These are phyloP conservation scores for Lasioglossum lativentre DNA, from an alignment of 2,888 invertebrate species.

Conservation along the genomic window DNA sequence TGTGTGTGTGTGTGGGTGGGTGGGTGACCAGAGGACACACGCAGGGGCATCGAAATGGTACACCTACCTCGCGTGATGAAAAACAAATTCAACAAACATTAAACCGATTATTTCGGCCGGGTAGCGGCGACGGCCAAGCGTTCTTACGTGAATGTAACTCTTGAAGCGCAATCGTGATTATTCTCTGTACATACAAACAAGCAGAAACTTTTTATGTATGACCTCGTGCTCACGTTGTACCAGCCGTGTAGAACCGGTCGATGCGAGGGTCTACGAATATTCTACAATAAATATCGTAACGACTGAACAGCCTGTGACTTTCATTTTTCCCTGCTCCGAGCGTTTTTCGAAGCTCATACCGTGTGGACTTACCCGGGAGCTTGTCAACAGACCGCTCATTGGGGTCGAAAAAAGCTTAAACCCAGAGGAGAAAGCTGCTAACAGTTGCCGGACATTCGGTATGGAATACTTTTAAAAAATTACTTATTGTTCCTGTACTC, in stretches of 20 bases:
- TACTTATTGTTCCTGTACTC: background rate
- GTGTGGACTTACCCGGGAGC: background rate
- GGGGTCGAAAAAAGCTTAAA: background rate
- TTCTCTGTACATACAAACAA: slow-evolving; percentile 58
- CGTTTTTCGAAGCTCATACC: background rate
- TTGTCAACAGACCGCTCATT: background rate
- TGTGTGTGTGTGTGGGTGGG: background rate
- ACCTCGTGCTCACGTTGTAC: slow-evolving; percentile 45
- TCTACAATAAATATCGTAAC: slow-evolving; percentile 65
- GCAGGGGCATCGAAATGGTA: slow-evolving; percentile 17
- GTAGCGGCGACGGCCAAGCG: slow-evolving; percentile 21
- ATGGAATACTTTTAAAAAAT: background rate
- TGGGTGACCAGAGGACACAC: background rate
- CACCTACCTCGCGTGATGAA: slow-evolving; percentile 35
- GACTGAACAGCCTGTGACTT: slow-evolving; percentile 43
- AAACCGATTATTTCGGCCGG: slow-evolving; percentile 42
- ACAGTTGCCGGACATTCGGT: background rate
- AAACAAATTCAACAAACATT: slow-evolving; percentile 20
- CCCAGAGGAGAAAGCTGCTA: background rate
- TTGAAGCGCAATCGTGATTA: slow-evolving; percentile 49
- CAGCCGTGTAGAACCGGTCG: slow-evolving; percentile 35
- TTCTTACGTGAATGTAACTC: slow-evolving; percentile 46
- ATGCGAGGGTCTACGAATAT: slow-evolving; percentile 56
- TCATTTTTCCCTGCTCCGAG: background rate
- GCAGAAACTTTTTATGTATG: slow-evolving; percentile 64